These are phyloP conservation scores for Samia ricini DNA, from an alignment of 1,140 invertebrate genomes.

Conservation along the genomic window DNA sequence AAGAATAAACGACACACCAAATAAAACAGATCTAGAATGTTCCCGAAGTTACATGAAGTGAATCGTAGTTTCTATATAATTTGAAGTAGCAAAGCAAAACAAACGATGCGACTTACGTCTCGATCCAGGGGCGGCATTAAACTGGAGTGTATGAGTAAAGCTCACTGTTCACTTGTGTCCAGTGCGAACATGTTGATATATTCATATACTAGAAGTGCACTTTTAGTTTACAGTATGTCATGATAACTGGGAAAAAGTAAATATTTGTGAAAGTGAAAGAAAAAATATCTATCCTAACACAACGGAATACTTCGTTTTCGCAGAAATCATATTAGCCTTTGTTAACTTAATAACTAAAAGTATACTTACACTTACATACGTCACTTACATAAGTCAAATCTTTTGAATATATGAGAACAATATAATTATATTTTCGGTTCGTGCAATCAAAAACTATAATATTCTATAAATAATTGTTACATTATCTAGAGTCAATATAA, in stretches of 20 bases:
- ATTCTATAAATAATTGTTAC: neutral
- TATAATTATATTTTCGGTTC: too few relatives aligned
- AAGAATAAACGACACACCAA: neutral
- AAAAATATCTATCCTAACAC: too few relatives aligned
- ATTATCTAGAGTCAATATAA: neutral
- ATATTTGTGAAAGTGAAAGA: too few relatives aligned
- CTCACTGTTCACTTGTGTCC: slow-evolving; percentile 8
- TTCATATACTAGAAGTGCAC: neutral
- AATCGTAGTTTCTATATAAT: slow-evolving; percentile 14
- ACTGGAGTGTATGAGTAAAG: slow-evolving; percentile 19
- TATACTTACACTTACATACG: too few relatives aligned
- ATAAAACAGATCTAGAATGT: slow-evolving; percentile 11
- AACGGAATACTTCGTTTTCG: too few relatives aligned
- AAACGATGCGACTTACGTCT: neutral
- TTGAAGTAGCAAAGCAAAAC: slow-evolving; percentile 9
- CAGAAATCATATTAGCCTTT: too few relatives aligned
- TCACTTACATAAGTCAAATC: too few relatives aligned
- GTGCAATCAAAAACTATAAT: neutral
- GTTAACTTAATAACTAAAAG: too few relatives aligned
- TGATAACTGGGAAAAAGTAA: too few relatives aligned
- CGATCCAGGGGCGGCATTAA: slow-evolving; percentile 23
- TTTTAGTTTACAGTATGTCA: neutral
- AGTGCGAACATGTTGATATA: slow-evolving; percentile 1
- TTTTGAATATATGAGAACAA: too few relatives aligned
- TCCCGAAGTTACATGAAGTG: slow-evolving; percentile 20